These are phyloP conservation scores for Eupithecia subfuscata DNA, from an alignment of 2,888 invertebrate genomes.

Conservation along the genomic window DNA sequence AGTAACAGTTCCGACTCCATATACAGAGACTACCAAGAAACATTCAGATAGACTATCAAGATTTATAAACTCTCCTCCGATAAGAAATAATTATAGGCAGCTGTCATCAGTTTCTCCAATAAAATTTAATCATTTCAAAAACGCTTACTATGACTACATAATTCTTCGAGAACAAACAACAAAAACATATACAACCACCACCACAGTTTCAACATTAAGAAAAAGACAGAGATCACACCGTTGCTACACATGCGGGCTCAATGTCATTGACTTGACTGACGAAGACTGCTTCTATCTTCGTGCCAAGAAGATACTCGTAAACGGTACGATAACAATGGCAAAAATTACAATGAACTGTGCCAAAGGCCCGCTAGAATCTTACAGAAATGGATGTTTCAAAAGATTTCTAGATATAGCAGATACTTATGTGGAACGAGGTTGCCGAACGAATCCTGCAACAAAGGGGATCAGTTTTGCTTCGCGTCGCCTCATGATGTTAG, in stretches of 20 bases:
- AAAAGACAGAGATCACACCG: neutral
- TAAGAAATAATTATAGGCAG: neutral
- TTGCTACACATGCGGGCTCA: conserved; percentile 55
- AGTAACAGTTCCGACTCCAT: neutral
- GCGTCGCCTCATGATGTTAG: conserved; percentile 45
- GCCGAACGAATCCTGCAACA: conserved; percentile 50
- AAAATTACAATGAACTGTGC: neutral
- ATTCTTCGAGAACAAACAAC: neutral
- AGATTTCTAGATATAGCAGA: conserved; percentile 56
- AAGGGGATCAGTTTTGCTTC: conserved; percentile 51
- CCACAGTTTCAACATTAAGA: neutral
- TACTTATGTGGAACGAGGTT: conserved; percentile 58
- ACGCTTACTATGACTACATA: neutral
- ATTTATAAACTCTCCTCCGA: neutral
- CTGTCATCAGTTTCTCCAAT: neutral
- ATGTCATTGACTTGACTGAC: conserved; percentile 34
- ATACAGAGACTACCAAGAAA: neutral
- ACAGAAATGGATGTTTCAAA: conserved; percentile 39
- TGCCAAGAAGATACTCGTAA: accelerated
- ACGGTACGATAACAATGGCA: neutral
- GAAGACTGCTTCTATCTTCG: conserved; percentile 45
- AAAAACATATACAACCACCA: neutral
- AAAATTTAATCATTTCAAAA: neutral
- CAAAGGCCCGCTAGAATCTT: neutral
- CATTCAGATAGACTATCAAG: neutral